These are phyloP conservation scores for Trypoxylus dichotomus DNA, from an alignment of 1,140 invertebrate species.

Conservation along the genomic window DNA sequence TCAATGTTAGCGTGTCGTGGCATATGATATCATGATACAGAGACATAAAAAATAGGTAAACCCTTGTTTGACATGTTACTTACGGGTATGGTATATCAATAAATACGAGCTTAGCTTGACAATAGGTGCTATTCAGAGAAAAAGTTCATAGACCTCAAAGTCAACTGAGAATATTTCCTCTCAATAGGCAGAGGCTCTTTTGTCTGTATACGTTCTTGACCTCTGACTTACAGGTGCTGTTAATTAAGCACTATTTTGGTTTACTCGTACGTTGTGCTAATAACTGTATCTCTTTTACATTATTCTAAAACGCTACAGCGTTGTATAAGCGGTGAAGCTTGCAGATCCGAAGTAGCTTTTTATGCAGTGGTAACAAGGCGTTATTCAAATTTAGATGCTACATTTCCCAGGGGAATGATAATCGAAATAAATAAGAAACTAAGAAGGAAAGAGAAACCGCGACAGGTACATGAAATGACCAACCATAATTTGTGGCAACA, in stretches of 20 bases:
- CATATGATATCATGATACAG: neutral
- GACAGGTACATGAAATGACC: neutral
- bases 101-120: constrained; percentile 10
- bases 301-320: neutral
- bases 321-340: neutral
- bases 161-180: neutral
- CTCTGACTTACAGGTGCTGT: constrained; percentile 22
- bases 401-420: neutral
- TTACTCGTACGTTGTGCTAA: neutral
- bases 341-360: neutral
- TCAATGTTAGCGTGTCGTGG: neutral
- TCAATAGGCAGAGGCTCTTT: neutral
- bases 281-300: neutral
- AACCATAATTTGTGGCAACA: neutral
- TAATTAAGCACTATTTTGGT: constrained; percentile 8
- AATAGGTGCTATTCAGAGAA: constrained; percentile 12
- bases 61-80: neutral
- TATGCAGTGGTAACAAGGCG: neutral
- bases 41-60: neutral
- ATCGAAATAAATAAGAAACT: neutral
- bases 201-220: constrained; percentile 8
- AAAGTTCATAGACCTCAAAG: constrained; percentile 12
- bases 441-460: neutral
- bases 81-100: neutral
- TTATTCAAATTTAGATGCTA: neutral